These are phyloP conservation scores for Daubentonia madagascariensis DNA, from an alignment of 2,113 vertebrate species.

Conservation along the genomic window DNA sequence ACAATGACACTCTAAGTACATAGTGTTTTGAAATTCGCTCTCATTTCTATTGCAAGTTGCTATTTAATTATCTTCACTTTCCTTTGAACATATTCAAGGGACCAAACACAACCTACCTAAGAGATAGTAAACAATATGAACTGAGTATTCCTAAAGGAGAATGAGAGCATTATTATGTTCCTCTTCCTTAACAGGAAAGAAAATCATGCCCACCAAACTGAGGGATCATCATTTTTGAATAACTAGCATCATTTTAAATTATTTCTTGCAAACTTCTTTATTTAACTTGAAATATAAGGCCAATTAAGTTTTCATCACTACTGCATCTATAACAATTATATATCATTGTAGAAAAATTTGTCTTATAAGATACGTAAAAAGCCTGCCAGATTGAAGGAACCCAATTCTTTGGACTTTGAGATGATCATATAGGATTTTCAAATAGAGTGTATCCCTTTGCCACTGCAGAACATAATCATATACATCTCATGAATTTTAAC, in stretches of 20 bases:
- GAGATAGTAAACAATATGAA: slow-evolving; percentile 15
- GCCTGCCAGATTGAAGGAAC: not conserved
- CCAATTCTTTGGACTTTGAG: not conserved
- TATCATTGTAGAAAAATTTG: not conserved
- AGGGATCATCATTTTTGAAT: slow-evolving; percentile 37
- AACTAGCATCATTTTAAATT: slow-evolving; percentile 44
- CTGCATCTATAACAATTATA: not conserved
- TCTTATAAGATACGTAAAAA: slow-evolving; percentile 9
- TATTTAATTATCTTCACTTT: slow-evolving; percentile 43
- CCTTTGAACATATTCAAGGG: slow-evolving; percentile 7
- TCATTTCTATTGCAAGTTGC: not conserved
- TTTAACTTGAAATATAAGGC: slow-evolving; percentile 39
- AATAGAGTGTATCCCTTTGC: not conserved
- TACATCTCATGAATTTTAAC: not conserved
- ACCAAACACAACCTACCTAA: slow-evolving; percentile 24
- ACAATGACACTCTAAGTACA: not conserved
- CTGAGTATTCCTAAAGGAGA: not conserved
- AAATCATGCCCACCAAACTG: slow-evolving; percentile 8
- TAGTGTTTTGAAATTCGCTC: not conserved
- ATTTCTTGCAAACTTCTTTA: slow-evolving; percentile 18
- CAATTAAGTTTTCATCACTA: slow-evolving; percentile 29
- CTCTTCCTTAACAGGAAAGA: not conserved
- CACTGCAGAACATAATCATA: not conserved
- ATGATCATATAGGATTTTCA: not conserved
- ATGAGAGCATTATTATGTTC: not conserved